Evolutionary conservation across 2,797 vertebrate species (phyloP), one percentile per base, ranked within the genome.

Genomic region (Pipistrellus nathusii): DNA sequence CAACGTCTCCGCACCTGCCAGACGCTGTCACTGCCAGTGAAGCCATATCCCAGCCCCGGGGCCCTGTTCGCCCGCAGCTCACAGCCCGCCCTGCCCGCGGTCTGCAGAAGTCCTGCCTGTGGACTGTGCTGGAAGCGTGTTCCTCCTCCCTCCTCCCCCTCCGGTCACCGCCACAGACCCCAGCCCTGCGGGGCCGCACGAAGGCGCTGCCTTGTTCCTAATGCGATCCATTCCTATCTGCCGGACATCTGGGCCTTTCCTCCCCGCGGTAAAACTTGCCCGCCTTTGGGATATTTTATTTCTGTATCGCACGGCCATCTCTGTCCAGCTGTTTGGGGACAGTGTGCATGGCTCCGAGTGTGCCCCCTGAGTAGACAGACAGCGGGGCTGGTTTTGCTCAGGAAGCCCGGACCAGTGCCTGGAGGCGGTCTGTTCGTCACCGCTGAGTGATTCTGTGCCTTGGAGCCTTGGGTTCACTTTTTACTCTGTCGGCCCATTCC

Each of bases 231-330:
- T 96, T 92, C 53, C 41, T 88, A 62, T 76, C 14, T 69, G 27
- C 72, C 87, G 91, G 86, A 82, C 72, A 59, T 85, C 86, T 78
- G 92, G 82, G 87, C 82, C 68, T 93, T 90, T 55, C 77, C 94
- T 87, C 93, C 35, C 59, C 25, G 57, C 44, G 53, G 55, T 48
- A 71, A 64, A 92, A 59, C 41, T 59, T 44, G 14, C 75, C 75
- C 3, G 68, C 44, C 68, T 94, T 84, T 68, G 75, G 41, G 17
- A 25, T 94, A 23, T 75, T 95, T 95, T 87, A 51, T 90, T 86
- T 93, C 55, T 76, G 32, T 78, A 6, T 41, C 83, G 77, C 72
- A 41, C 35, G 73, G n/a, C 35, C 15, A 4, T 27, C 78, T 76
- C 73, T 66, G 62, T 75, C 11, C 57, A 69, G 5, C 84, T 86